These are phyloP conservation scores for Lepidurus packardi DNA, from an alignment of 1,140 invertebrate species.

Conservation along the genomic window DNA sequence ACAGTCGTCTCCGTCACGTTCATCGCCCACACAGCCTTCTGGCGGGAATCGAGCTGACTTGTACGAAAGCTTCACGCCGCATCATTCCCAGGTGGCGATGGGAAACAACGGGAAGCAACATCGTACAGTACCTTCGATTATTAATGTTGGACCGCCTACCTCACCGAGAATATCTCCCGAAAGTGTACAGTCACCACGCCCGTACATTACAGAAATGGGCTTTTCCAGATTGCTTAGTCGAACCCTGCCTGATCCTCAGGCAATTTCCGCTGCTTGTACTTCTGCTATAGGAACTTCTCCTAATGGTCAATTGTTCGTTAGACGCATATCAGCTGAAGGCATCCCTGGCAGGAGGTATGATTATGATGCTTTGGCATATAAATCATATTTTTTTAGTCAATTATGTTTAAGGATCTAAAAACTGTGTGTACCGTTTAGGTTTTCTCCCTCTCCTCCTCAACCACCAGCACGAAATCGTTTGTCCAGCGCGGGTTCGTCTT, in stretches of 20 bases:
- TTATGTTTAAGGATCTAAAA: background rate
- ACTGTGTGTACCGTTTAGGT: background rate
- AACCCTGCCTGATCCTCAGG: background rate
- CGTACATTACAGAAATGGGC: background rate
- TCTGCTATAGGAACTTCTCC: background rate
- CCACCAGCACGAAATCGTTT: conserved; percentile 29
- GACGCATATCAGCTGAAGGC: conserved; percentile 29
- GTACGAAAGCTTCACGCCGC: conserved; percentile 30
- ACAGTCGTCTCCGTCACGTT: conserved; percentile 26
- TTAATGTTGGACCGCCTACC: background rate
- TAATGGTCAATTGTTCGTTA: conserved; percentile 6
- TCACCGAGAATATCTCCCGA: conserved; percentile 8
- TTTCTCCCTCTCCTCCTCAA: conserved; percentile 32
- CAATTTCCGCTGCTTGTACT: background rate
- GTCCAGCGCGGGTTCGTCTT: conserved; percentile 31
- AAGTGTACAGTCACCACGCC: conserved; percentile 1
- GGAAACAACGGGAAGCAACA: background rate
- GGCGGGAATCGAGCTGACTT: background rate
- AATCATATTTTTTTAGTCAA: background rate
- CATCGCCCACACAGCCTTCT: background rate
- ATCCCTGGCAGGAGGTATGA: conserved; percentile 15
- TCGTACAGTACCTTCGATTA: background rate
- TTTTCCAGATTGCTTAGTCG: conserved; percentile 14
- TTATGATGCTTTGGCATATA: background rate
- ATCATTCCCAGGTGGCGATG: background rate